Evolutionary conservation across 2,113 vertebrate genomes (phyloP), one percentile per base, ranked within the genome.

Genomic region (Lophotis ruficrista): DNA sequence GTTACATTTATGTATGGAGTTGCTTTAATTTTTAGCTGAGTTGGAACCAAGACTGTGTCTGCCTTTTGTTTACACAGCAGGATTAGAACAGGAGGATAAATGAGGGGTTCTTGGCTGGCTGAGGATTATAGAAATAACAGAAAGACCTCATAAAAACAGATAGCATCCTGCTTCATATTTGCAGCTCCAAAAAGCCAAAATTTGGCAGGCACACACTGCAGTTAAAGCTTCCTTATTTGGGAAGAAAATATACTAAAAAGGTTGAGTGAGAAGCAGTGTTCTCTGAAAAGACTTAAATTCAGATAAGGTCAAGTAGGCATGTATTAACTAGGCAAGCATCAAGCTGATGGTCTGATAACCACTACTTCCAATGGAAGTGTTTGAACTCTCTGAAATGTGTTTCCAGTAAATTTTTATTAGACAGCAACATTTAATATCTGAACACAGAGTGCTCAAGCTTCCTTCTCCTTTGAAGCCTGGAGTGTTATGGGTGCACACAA

Each of bases 221-320:
- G 65, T 94, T 91, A 72, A 87, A 96, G 64, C 38, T 93, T 97
- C 95, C 98, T 96, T 98, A 96, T 97, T 97, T 98, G 97, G 97
- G 95, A 92, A 97, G 50, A 88, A 94, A 89, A 93, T 93, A 88
- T 66, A 79, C 81, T 53, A 58, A 96, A 87, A 93, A 92, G 73
- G 65, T n/a, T 78, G 53, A 92, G 47, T 70, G n/a, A 92, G 38
- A 75, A 90, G 21, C 70, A 92, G 86, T 9, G 2, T 45, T 51
- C 57, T 65, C 61, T 68, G 51, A 62, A 54, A 91, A 93, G 35
- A 70, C 60, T 94, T 64, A 69, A 57, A 56, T 51, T 76, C 75
- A 84, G 87, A 93, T 91, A 93, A 93, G 47, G 31, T 87, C 35
- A 93, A 95, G 87, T 25, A 93, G 62, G 43, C 24, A 47, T 72